Evolutionary conservation across 2,797 vertebrate genomes (phyloP).

Genomic region (Channa striata): DNA sequence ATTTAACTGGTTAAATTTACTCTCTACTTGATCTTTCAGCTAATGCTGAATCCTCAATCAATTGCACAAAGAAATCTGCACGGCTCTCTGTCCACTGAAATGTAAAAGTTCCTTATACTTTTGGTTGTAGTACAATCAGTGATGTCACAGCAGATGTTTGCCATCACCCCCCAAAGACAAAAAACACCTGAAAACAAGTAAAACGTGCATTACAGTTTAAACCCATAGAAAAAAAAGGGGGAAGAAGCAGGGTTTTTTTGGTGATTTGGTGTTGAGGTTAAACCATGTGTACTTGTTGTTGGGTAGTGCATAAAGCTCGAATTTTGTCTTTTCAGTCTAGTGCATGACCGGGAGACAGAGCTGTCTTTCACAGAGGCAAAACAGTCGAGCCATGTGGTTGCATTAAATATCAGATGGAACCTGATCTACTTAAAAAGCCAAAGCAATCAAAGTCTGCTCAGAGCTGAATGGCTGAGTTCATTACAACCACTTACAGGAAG

Average conservation of each 20-base stretch:
- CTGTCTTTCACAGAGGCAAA: slow-evolving; percentile 37
- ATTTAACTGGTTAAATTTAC: slow-evolving; percentile 27
- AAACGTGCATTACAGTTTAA: neutral
- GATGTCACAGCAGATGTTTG: slow-evolving; percentile 52
- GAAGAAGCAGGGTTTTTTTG: neutral
- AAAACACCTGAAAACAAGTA: slow-evolving; percentile 18
- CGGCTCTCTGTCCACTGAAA: slow-evolving; percentile 12
- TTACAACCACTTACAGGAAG: slow-evolving; percentile 66
- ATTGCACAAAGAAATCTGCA: slow-evolving; percentile 14
- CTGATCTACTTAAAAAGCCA: slow-evolving; percentile 66
- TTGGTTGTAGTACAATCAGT: slow-evolving; percentile 39
- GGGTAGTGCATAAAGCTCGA: slow-evolving; percentile 7
- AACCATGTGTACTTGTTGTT: neutral
- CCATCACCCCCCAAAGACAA: slow-evolving; percentile 3
- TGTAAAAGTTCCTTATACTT: slow-evolving; percentile 20
- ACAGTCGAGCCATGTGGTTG: slow-evolving; percentile 58
- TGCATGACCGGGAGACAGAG: slow-evolving; percentile 27
- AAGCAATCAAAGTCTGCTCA: slow-evolving; percentile 61
- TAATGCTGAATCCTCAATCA: slow-evolving; percentile 9
- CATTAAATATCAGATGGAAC: slow-evolving; percentile 60
- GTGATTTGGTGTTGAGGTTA: neutral
- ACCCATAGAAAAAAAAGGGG: neutral
- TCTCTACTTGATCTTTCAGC: slow-evolving; percentile 18
- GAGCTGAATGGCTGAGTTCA: slow-evolving; percentile 66
- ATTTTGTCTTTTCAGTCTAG: slow-evolving; percentile 17